Evolutionary conservation across 2,888 invertebrate genomes (phyloP).

Genomic region (Agonum fuliginosum): DNA sequence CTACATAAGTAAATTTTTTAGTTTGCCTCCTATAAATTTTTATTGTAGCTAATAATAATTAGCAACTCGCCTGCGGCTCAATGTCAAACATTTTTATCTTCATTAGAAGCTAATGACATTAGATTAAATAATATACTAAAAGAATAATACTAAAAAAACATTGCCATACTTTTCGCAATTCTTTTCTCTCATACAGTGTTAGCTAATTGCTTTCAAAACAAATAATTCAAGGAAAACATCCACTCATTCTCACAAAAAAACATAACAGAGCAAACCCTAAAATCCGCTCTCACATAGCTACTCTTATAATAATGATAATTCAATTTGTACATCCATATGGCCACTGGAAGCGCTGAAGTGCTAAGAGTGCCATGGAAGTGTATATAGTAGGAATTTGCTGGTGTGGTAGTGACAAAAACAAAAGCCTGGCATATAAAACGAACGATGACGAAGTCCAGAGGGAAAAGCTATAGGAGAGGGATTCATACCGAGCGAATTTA

Average conservation of each 20-base stretch:
- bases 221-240: conserved; percentile 15
- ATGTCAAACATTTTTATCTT: no score
- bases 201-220: conserved; percentile 28
- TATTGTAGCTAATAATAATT: no score
- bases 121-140: no score
- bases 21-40: no score
- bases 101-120: no score
- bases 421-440: not conserved
- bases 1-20: no score
- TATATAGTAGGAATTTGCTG: no score
- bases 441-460: not conserved
- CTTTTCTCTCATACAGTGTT: not conserved
- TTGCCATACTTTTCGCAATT: no score
- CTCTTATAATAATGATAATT: conserved; percentile 47
- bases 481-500: not conserved
- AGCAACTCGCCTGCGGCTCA: no score
- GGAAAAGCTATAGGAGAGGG: not conserved
- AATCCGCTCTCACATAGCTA: not conserved
- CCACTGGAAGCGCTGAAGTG: no score
- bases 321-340: conserved; percentile 42
- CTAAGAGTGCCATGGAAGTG: no score
- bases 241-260: conserved; percentile 4
- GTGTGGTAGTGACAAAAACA: conserved; percentile 4
- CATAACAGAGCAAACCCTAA: not conserved
- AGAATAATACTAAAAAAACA: no score